A percentile compares a stretch with the other conserved stretches of the same genome.
Conservation (phyloP, 2,113 vertebrate genomes). For the Rhizomys pruinosus region DNA sequence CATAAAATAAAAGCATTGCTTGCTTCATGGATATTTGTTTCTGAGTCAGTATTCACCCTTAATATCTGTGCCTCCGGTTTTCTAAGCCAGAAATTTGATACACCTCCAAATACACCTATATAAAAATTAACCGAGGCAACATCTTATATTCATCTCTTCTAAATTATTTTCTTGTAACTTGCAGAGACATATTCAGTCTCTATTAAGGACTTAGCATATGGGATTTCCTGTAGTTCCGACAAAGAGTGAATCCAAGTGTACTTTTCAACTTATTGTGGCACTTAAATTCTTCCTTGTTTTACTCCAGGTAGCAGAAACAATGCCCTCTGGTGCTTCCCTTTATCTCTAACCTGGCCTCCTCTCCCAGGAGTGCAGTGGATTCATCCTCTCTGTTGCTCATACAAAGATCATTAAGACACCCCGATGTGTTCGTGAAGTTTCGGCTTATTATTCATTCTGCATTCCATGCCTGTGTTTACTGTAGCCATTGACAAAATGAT, state of each 20-base stretch:
- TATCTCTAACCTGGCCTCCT: neutral
- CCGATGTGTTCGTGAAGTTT: neutral
- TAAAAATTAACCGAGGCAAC: neutral
- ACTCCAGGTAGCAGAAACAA: neutral
- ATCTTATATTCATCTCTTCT: conserved; percentile 12
- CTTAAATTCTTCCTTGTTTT: neutral
- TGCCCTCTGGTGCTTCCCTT: neutral
- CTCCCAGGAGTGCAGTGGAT: conserved; percentile 22
- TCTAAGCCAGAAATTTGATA: neutral
- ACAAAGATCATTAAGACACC: neutral
- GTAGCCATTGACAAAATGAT: conserved; percentile 55
- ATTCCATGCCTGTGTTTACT: neutral
- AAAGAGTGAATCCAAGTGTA: neutral
- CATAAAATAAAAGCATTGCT: neutral
- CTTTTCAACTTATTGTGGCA: neutral
- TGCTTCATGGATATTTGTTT: neutral
- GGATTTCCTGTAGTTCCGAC: conserved; percentile 9
- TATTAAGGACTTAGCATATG: neutral
- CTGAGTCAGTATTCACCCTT: neutral
- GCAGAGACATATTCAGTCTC: neutral
- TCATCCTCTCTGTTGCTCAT: neutral
- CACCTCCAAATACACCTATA: neutral
- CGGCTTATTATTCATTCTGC: conserved; percentile 30
- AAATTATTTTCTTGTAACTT: conserved; percentile 23
- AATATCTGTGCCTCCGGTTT: neutral